Evolutionary conservation across 2,797 vertebrate genomes (phyloP), one percentile per base, ranked within the genome.

Genomic region (Macrochelys suwanniensis): DNA sequence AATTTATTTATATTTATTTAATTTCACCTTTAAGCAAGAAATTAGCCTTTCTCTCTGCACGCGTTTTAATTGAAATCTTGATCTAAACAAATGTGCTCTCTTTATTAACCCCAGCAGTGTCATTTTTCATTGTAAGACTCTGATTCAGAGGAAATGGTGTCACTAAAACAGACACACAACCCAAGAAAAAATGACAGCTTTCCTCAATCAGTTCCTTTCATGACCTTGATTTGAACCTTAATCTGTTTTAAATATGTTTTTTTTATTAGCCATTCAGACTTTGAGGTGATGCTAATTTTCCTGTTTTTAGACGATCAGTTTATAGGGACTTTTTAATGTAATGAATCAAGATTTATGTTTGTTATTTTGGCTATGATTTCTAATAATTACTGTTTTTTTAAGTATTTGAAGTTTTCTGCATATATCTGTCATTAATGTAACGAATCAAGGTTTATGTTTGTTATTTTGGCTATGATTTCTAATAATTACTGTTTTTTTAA

Each of bases 151-250:
- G 97, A 97, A 98, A 92, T 96, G 37, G 89, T 0, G 1, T 95
- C 97, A 93, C 97, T 97, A 92, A 97, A 97, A 88, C 94, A 94
- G 97, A 97, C 96, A 87, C 92, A 0, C 61, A 93, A 84, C 92
- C 96, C 81, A 87, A 95, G 68, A 82, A 98, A 96, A 98, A 98
- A 97, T 89, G 97, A 92, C 95, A 96, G 96, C 95, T 97, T 98
- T 98, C 97, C 97, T 97, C 97, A 97, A 97, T 97, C 97, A 97
- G 96, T 97, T 97, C 95, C 97, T 97, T 97, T 98, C 97, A 94
- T 98, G 98, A 98, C 98, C 98, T 98, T 97, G 94, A 98, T 97
- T 97, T 98, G 98, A 98, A 98, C 98, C 97, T 97, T 98, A 98
- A 97, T 98, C 97, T 98, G 97, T 97, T 98, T 97, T 96, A 98